Evolutionary conservation across 2,888 invertebrate genomes (phyloP), one percentile per base, ranked within the genome.

Genomic region (Drosophila koepferae): DNA sequence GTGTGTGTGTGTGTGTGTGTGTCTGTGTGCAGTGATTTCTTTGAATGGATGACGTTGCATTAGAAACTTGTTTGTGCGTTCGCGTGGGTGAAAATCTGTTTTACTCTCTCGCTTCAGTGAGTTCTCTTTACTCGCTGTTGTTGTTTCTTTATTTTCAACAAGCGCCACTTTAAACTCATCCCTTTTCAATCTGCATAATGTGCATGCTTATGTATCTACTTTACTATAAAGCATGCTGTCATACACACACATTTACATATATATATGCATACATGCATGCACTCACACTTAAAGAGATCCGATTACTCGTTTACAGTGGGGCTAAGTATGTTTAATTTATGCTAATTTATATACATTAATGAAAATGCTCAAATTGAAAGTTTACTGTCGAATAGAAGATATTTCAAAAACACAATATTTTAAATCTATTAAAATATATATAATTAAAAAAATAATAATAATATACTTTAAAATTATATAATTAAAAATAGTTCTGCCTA

Each of bases 141-240:
- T 12, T 49, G 66, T 69, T 75, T 72, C 71, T 75, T 78, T 69
- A 72, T 80, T 72, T 70, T 72, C 53, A 77, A 66, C 80, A 86
- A 86, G 82, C 84, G 84, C 80, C 82, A 86, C 86, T 86, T 84
- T 82, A 77, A 88, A 88, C 86, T 77, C 86, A 77, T 82, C 86
- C 78, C 81, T 78, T 70, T 79, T 76, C 74, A 74, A 74, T 74
- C 60, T 72, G 80, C 72, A 83, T 88, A 86, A 88, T 85, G 83
- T 87, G 75, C 76, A 86, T 81, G 83, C 86, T 79, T 84, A 77
- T 86, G 86, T 88, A 88, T 86, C 86, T 86, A 72, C 88, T 88
- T 88, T 86, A 77, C 82, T 84, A 76, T 76, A 77, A 80, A 80
- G 85, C 74, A 67, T 81, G 85, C 72, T 38, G 40, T 46, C 66